Base-by-base conservation (phyloP, 1,140 invertebrate genomes). In the Parasteatoda tepidariorum region DNA sequence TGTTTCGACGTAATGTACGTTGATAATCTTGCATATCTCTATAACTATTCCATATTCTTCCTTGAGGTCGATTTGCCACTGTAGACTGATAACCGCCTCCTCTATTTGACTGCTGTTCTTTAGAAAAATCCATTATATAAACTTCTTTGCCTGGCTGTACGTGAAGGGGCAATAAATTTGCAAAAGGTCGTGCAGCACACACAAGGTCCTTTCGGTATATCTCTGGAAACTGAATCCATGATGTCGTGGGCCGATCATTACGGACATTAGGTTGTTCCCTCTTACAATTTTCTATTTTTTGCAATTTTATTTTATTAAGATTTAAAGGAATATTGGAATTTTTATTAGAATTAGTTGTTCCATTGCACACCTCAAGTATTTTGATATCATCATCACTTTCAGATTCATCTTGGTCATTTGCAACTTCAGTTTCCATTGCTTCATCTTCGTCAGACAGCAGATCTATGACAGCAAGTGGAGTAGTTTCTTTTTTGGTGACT, bases 31-130 rank as follows among this genome's bases (percentile, higher is more conserved):
- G 59, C 38, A 83, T 15, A 33, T 83, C 68, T 38, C 54, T 61
- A 38, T 73, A 83, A 55, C 79, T 83, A n/a, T 71, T 83, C 79
- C 79, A 83, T 26, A 83, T 11, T 33, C 68, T 48, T 28, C 31
- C 24, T 15, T 22, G 15, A 30, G 33, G 22, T n/a, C 6, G 41
- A 30, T 22, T 30, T 30, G 9, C 31, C 11, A 3, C 18, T n/a
- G n/a, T 5, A 0, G 48, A 0, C 13, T 57, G 48, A 6, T n/a
- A n/a, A n/a, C n/a, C n/a, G n/a, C n/a, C n/a, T 13, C 38, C 38
- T 13, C 9, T 9, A 13, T 13, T 2, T 13, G 15, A 15, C 2
- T 30, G 11, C 26, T 24, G 30, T 24, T 7, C 3, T 57, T 31
- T 34, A 22, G 31, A 18, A 30, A 73, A 4, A 22, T 64, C 28